These are phyloP conservation scores for Rhinolophus ferrumequinum DNA, from an alignment of 2,113 vertebrate genomes.

Conservation along the genomic window DNA sequence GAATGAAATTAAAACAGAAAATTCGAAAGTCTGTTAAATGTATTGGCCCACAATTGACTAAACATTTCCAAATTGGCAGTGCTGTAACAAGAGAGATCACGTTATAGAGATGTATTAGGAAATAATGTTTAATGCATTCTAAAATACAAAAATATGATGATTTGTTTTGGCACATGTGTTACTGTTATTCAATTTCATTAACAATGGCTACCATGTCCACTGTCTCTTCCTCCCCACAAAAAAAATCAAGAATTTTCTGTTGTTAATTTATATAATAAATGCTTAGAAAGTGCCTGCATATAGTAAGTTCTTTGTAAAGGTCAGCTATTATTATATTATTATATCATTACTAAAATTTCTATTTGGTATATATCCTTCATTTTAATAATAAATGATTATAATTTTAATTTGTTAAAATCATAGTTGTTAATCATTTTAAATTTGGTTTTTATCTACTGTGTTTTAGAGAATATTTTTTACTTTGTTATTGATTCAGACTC, in stretches of 20 bases:
- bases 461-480: background rate
- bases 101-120: background rate
- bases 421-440: background rate
- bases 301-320: background rate
- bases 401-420: slow-evolving; percentile 12
- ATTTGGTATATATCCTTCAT: background rate
- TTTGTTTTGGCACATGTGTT: background rate
- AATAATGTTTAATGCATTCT: background rate
- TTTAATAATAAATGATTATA: background rate
- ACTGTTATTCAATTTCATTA: background rate
- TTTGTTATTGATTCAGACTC: background rate
- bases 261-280: background rate
- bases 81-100: background rate
- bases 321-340: background rate
- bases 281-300: background rate
- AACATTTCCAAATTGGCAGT: background rate
- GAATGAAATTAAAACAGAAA: background rate
- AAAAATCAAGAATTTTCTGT: background rate
- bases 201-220: background rate
- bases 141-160: background rate
- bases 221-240: background rate
- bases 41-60: background rate
- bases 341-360: background rate
- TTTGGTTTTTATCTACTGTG: background rate
- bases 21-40: background rate